Evolutionary conservation across 2,888 invertebrate genomes (phyloP), one percentile per base, ranked within the genome.

Genomic region (Tricholauxania praeusta): DNA sequence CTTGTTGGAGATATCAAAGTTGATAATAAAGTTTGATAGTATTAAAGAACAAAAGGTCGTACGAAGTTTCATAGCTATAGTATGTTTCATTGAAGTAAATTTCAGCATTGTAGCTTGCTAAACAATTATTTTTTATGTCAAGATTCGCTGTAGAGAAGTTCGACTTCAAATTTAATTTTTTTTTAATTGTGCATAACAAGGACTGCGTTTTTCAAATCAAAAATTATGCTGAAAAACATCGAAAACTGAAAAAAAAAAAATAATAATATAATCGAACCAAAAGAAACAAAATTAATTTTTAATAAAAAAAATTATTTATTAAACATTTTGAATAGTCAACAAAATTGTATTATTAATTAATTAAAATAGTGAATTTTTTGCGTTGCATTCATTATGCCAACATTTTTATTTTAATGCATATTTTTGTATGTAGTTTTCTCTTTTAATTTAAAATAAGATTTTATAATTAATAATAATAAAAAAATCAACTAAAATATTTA

Each of bases 401-500:
- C 12, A 48, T 49, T 49, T 28, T 64, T 67, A 70, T 60, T 59
- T 71, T 51, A 51, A n/a, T 52, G 69, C 72, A 67, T 68, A 64
- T 65, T 72, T 64, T 52, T 52, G 39, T 62, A 39, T 70, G 39
- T 65, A 75, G 73, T 78, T 75, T 76, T 62, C 76, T 73, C 59
- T 71, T 62, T 66, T 77, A 75, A 76, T 80, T 80, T 75, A 78
- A 79, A 75, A 77, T 22, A 75, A 63, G 70, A 74, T 57, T 55
- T 71, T 72, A 74, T 65, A 73, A 74, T 63, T 72, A 76, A 80
- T 80, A 83, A 80, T 82, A 80, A 84, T 82, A 82, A 82, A 80
- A 85, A 85, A 84, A 85, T 85, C 84, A 85, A 85, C 85, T 85
- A 85, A 85, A 85, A 85, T 85, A 85, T 85, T 85, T 83, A 85